A percentile compares a stretch with the other conserved stretches of the same genome.
These are phyloP conservation scores for Hyppa rectilinea DNA, from an alignment of 2,888 invertebrate genomes.

Conservation along the genomic window DNA sequence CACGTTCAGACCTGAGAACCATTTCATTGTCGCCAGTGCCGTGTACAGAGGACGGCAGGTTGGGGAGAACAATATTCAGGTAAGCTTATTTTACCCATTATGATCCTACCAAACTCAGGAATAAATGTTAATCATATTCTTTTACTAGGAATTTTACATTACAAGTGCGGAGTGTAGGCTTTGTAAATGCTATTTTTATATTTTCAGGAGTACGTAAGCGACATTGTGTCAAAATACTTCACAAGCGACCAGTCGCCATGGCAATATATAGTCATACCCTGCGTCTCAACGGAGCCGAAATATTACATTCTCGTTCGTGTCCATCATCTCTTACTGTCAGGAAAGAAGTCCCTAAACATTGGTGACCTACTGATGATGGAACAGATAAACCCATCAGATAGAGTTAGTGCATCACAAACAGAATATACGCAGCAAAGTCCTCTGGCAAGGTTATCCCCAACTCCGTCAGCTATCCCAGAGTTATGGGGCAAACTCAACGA, in stretches of 20 bases:
- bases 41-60: slow-evolving; percentile 93
- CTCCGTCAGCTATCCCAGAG: slow-evolving; percentile 92
- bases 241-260: slow-evolving; percentile 94
- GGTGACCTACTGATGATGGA: slow-evolving; percentile 94
- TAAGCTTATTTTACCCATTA: not conserved
- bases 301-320: slow-evolving; percentile 94
- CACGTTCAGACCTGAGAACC: slow-evolving; percentile 92
- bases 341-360: slow-evolving; percentile 93
- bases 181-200: not conserved
- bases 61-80: slow-evolving; percentile 92
- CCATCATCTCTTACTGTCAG: slow-evolving; percentile 94
- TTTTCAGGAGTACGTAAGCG: slow-evolving; percentile 94
- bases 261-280: slow-evolving; percentile 95
- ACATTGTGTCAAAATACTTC: slow-evolving; percentile 94
- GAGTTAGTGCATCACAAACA: slow-evolving; percentile 73
- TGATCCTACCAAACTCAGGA: not conserved
- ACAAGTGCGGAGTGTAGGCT: too few relatives aligned
- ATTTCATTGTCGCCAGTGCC: slow-evolving; percentile 92
- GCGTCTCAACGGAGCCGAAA: slow-evolving; percentile 86
- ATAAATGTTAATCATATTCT: too few relatives aligned
- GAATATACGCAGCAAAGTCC: slow-evolving; percentile 84
- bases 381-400: slow-evolving; percentile 81
- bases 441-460: slow-evolving; percentile 89
- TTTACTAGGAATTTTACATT: too few relatives aligned
- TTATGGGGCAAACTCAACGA: slow-evolving; percentile 93